These are phyloP conservation scores for Paedocypris sp. DNA, from an alignment of 2,113 vertebrate species.

Conservation along the genomic window DNA sequence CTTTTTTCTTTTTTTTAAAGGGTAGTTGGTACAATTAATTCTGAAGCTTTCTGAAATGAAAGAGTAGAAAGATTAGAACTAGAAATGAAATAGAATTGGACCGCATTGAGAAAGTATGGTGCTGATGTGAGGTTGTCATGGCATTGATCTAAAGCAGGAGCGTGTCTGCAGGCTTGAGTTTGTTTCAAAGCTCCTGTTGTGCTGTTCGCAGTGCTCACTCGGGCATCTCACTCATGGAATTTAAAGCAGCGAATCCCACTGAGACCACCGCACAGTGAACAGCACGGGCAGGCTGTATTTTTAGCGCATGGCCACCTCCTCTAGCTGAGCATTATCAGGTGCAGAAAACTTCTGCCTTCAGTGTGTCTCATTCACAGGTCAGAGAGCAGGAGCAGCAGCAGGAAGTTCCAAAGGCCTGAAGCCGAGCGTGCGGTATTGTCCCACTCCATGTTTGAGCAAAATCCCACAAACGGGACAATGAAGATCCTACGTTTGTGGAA, in stretches of 20 bases:
- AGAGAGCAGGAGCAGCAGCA: conserved; percentile 17
- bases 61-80: no score
- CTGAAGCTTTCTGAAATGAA: no score
- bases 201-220: conserved; percentile 10
- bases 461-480: neutral
- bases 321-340: conserved; percentile 23
- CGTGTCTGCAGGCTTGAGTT: conserved; percentile 2
- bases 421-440: neutral
- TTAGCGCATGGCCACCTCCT: conserved; percentile 21
- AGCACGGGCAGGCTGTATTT: conserved; percentile 8
- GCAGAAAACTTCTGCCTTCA: conserved; percentile 7
- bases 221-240: conserved; percentile 22
- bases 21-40: no score
- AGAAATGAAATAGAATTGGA: neutral
- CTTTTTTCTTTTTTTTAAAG: no score
- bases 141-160: conserved; percentile 4
- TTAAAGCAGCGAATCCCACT: conserved; percentile 20
- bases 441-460: neutral
- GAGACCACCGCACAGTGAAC: conserved; percentile 3
- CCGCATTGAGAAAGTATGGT: neutral
- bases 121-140: neutral
- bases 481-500: conserved; percentile 7
- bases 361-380: conserved; percentile 28
- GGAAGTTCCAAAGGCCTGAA: conserved; percentile 6
- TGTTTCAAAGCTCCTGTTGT: conserved; percentile 5